Evolutionary conservation across 2,888 invertebrate genomes (phyloP).

Genomic region (Desoria tigrina): DNA sequence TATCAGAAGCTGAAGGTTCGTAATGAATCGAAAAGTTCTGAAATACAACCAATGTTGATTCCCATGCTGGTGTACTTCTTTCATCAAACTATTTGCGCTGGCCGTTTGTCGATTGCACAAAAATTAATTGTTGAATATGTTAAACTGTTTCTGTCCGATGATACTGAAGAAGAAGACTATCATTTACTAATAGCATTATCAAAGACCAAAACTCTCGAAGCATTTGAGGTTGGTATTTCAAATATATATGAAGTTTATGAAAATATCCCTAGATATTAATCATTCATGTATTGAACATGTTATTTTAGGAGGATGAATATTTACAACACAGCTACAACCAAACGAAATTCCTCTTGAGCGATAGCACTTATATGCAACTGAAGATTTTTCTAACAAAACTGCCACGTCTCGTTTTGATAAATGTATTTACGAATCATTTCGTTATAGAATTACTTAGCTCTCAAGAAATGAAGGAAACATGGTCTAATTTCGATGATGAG

Average conservation of each 20-base stretch:
- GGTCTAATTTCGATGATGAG: not conserved
- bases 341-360: constrained; percentile 27
- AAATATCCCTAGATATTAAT: too few species aligned
- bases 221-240: constrained; percentile 34
- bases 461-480: constrained; percentile 27
- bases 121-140: constrained; percentile 39
- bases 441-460: constrained; percentile 26
- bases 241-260: constrained; percentile 11
- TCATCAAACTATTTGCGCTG: constrained; percentile 32
- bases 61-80: constrained; percentile 48
- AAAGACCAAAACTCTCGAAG: constrained; percentile 32
- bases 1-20: constrained; percentile 38
- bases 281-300: too few species aligned
- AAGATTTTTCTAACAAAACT: constrained; percentile 38
- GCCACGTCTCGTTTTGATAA: constrained; percentile 28
- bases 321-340: not conserved
- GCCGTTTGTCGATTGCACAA: constrained; percentile 28
- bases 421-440: constrained; percentile 41
- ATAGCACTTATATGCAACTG: constrained; percentile 32
- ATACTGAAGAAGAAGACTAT: constrained; percentile 35
- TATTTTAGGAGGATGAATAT: constrained; percentile 18
- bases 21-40: constrained; percentile 26
- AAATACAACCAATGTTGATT: constrained; percentile 46
- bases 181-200: constrained; percentile 29
- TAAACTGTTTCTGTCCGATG: constrained; percentile 44